Percentiles rank a stretch among this genome's conserved stretches.
Evolutionary conservation across 64 coral and sea anemone genomes (phyloP).

Genomic region (Acropora yongei): DNA sequence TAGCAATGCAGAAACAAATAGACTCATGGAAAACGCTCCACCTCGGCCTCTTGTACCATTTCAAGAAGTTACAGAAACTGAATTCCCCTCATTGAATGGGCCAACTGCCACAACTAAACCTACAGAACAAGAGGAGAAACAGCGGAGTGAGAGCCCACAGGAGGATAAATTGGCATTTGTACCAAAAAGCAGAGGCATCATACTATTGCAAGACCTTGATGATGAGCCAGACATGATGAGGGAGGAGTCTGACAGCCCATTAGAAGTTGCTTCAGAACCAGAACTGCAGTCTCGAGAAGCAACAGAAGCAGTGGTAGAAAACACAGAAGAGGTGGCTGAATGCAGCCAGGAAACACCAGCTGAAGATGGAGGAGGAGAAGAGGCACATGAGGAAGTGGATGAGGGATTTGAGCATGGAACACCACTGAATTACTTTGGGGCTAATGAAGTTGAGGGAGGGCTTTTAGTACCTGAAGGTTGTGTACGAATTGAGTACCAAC

Average conservation of each 20-base stretch:
- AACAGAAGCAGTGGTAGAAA: constrained; percentile 7
- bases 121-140: constrained; percentile 8
- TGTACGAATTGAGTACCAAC: too few species aligned
- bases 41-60: constrained; percentile 14
- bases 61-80: not conserved
- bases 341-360: not conserved
- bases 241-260: constrained; percentile 75
- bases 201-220: constrained; percentile 89
- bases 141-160: not conserved
- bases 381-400: constrained; percentile 35
- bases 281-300: constrained; percentile 87
- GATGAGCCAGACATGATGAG: constrained; percentile 93
- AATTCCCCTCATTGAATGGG: not conserved
- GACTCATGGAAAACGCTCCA: constrained; percentile 72
- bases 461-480: too few species aligned
- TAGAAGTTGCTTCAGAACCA: constrained; percentile 37
- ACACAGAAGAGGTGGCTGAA: not conserved
- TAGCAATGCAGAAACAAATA: constrained; percentile 76
- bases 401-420: constrained; percentile 62
- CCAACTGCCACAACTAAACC: not conserved
- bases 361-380: not conserved
- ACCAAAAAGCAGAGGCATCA: constrained; percentile 30
- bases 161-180: not conserved
- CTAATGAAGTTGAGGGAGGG: too few species aligned
- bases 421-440: too few species aligned